phyloP scores from a whole-genome alignment of 2,888 invertebrate species.

The Adineta ricciae region DNA sequence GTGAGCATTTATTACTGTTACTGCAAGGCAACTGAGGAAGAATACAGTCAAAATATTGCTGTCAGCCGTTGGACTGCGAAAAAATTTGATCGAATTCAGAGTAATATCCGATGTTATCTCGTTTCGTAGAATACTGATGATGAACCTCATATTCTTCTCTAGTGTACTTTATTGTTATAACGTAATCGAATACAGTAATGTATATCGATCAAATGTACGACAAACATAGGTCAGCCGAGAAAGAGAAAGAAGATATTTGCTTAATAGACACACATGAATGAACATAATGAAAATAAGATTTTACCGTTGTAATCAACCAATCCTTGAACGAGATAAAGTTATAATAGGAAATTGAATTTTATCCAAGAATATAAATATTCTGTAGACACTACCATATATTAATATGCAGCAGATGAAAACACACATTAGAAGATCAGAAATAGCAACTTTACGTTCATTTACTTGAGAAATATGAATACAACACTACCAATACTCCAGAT shows the following conservation, averaged over 20 bases:
- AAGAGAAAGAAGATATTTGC: background rate
- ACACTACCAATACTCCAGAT: too few species aligned
- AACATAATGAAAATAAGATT: background rate
- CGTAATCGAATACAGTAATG: too few species aligned
- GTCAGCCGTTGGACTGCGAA: too few species aligned
- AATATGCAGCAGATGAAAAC: background rate
- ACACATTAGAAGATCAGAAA: background rate
- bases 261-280: background rate
- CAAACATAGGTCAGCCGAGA: background rate
- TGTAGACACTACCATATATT: background rate
- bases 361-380: background rate
- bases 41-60: too few species aligned
- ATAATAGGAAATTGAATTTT: background rate
- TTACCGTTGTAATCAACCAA: too few species aligned
- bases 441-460: background rate
- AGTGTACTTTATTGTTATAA: too few species aligned
- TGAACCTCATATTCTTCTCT: too few species aligned
- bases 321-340: background rate
- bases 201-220: background rate
- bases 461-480: background rate
- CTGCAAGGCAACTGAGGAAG: too few species aligned
- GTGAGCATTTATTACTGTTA: too few species aligned
- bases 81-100: constrained; percentile 63
- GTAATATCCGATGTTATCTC: too few species aligned
- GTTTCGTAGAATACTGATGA: too few species aligned